Evolutionary conservation across 2,113 vertebrate genomes (phyloP).

Genomic region (Microcebus griseorufus): DNA sequence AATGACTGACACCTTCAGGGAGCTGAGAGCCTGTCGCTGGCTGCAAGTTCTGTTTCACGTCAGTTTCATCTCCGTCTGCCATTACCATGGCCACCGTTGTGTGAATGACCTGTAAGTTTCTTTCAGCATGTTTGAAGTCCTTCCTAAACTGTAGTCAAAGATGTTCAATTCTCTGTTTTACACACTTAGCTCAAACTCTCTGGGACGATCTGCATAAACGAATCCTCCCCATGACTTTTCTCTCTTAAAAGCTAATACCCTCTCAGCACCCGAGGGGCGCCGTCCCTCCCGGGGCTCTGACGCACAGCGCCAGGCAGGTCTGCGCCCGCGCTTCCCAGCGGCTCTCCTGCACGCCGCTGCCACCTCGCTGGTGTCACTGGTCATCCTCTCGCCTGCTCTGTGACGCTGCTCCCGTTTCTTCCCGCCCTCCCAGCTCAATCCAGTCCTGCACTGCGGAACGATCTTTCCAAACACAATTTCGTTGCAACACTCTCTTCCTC

Average conservation of each 20-base stretch:
- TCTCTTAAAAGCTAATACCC: neutral
- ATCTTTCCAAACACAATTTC: neutral
- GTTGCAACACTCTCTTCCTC: neutral
- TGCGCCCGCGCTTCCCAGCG: neutral
- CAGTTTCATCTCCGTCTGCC: neutral
- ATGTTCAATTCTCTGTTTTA: neutral
- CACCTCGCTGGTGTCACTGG: too few relatives aligned
- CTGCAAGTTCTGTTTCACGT: neutral
- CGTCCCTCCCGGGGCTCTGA: neutral
- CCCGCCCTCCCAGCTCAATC: neutral
- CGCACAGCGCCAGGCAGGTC: rapidly evolving
- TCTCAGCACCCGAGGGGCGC: too few relatives aligned
- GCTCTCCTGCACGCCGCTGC: neutral
- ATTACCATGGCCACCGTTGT: neutral
- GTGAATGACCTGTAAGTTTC: neutral
- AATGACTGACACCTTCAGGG: neutral
- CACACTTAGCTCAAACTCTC: neutral
- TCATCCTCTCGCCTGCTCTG: neutral
- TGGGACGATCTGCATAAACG: neutral
- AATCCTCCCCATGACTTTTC: neutral
- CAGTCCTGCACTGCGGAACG: neutral
- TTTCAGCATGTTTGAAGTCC: neutral
- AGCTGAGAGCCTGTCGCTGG: neutral
- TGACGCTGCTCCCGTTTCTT: neutral
- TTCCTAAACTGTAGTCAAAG: neutral